These are phyloP conservation scores for Microtus obscurus DNA, from an alignment of 2,797 vertebrate genomes.

Conservation along the genomic window DNA sequence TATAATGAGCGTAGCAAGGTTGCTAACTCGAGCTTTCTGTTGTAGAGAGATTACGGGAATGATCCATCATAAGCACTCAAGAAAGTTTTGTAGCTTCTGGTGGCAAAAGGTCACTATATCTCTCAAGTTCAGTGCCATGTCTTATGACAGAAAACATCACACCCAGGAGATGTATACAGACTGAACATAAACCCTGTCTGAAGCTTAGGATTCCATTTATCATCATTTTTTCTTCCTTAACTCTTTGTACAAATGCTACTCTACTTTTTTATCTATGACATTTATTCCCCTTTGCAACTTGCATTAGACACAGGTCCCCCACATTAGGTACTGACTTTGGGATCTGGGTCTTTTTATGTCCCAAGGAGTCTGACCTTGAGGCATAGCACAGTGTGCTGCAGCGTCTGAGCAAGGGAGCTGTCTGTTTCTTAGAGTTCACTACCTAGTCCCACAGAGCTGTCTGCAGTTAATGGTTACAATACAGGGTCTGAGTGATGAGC, in stretches of 20 bases:
- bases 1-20: background rate
- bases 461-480: background rate
- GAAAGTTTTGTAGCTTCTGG: background rate
- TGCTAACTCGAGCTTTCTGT: background rate
- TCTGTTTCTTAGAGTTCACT: background rate
- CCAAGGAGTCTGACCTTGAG: background rate
- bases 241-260: background rate
- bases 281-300: conserved; percentile 33
- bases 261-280: background rate
- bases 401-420: background rate
- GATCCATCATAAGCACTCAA: background rate
- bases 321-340: background rate
- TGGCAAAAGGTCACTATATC: background rate
- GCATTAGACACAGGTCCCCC: background rate
- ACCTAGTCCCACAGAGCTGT: background rate
- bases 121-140: background rate
- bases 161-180: background rate
- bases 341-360: background rate
- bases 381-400: background rate
- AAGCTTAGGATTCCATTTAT: background rate
- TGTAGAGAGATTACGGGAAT: background rate
- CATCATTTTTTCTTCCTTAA: background rate
- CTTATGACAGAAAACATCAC: background rate
- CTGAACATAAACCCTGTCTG: background rate
- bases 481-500: background rate